A percentile compares a stretch with the other conserved stretches of the same genome.
Evolutionary conservation across 2,888 invertebrate species (phyloP).

Genomic region (Lasioglossum lativentre): DNA sequence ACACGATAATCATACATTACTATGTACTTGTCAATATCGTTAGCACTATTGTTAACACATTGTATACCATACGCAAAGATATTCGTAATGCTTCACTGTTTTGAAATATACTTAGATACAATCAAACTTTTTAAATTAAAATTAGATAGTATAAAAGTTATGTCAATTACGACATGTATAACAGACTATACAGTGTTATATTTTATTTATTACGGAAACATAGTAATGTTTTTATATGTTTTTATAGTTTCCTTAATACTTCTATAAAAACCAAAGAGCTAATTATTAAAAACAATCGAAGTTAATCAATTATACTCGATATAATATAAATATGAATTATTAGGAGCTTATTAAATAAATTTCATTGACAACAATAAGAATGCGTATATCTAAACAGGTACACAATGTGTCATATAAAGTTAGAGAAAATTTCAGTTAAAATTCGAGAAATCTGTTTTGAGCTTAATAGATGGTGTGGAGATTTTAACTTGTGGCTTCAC

Average conservation of each 20-base stretch:
- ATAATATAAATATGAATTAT: not conserved
- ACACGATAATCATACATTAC: slow-evolving; percentile 29
- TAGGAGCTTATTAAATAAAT: not conserved
- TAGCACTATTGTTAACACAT: slow-evolving; percentile 29
- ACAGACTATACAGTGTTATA: not conserved
- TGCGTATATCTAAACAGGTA: slow-evolving; percentile 1
- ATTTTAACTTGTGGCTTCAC: slow-evolving; percentile 81
- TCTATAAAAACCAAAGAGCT: not conserved
- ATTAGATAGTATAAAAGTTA: not conserved
- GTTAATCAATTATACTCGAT: not conserved
- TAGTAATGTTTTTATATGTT: not conserved
- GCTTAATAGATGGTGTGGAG: slow-evolving; percentile 91
- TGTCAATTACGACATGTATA: not conserved
- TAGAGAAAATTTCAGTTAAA: slow-evolving; percentile 87
- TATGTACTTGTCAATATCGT: slow-evolving; percentile 42
- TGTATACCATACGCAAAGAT: slow-evolving; percentile 21
- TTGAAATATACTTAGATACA: not conserved
- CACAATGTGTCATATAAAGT: slow-evolving; percentile 34
- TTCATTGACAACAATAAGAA: not conserved
- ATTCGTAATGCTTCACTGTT: not conserved
- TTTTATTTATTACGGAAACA: not conserved
- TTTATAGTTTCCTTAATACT: not conserved
- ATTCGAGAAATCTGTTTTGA: slow-evolving; percentile 98
- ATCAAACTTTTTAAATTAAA: not conserved
- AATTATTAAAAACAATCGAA: not conserved